A percentile compares a stretch with the other conserved stretches of the same genome.
phyloP scores from a whole-genome alignment of 2,888 invertebrate genomes.

The Papilio gigon region DNA sequence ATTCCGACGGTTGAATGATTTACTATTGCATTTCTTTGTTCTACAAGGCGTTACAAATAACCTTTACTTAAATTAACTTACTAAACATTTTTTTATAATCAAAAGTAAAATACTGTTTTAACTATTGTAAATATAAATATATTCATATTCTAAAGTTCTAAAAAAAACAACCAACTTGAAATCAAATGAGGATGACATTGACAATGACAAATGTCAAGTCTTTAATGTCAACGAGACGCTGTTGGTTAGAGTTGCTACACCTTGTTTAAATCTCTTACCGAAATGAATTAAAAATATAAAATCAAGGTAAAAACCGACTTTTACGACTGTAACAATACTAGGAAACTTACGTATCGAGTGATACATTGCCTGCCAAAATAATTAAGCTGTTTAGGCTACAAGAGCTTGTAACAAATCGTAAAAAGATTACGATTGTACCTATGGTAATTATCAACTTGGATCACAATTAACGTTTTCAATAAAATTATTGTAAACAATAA shows the following conservation, averaged over 20 bases:
- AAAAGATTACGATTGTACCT: no score
- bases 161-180: slow-evolving; percentile 28
- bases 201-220: background rate
- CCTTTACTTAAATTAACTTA: background rate
- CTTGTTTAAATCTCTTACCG: background rate
- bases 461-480: no score
- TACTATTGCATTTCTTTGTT: slow-evolving; percentile 14
- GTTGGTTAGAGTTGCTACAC: background rate
- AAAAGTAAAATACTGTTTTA: background rate
- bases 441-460: no score
- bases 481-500: no score
- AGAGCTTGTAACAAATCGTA: no score
- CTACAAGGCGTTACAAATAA: background rate
- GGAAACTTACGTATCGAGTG: no score
- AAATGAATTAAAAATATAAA: background rate
- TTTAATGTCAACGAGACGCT: background rate
- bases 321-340: no score
- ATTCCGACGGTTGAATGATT: slow-evolving; percentile 61
- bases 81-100: background rate
- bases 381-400: no score
- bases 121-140: background rate
- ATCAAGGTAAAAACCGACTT: background rate
- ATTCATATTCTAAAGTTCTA: slow-evolving; percentile 18
- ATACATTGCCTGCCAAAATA: no score
- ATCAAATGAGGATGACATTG: background rate